Evolutionary conservation across 1,140 invertebrate genomes (phyloP).

Genomic region (Dolichoris vasculosae): DNA sequence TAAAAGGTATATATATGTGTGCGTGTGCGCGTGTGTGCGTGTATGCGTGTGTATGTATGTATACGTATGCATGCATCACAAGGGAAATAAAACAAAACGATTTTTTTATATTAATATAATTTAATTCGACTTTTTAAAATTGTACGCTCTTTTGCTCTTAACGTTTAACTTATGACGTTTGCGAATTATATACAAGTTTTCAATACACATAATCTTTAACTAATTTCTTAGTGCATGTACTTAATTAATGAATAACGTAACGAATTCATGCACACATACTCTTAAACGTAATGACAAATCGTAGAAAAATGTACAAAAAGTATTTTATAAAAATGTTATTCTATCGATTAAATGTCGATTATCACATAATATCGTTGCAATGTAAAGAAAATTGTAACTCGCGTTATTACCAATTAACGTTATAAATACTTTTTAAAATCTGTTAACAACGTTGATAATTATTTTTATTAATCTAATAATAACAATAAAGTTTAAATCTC

Average conservation of each 20-base stretch:
- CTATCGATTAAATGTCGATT: slow-evolving; percentile 1
- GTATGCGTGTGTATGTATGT: not conserved
- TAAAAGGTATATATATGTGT: not conserved
- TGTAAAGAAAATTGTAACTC: slow-evolving; percentile 9
- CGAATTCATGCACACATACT: not conserved
- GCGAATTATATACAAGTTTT: not conserved
- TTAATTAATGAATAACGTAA: not conserved
- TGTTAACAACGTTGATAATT: slow-evolving; percentile 26
- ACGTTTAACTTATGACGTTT: not conserved
- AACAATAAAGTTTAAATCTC: slow-evolving; percentile 41
- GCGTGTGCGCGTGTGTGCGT: too few species aligned
- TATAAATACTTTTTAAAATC: slow-evolving; percentile 18
- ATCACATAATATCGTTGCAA: not conserved
- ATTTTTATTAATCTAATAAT: slow-evolving; percentile 34
- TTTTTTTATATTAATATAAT: not conserved
- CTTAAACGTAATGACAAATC: slow-evolving; percentile 1
- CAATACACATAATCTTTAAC: not conserved
- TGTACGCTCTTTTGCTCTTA: not conserved
- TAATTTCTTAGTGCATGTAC: not conserved
- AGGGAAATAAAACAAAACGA: not conserved
- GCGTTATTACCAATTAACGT: not conserved
- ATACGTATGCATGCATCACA: too few species aligned
- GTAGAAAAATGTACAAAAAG: slow-evolving; percentile 39
- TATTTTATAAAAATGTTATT: slow-evolving; percentile 42
- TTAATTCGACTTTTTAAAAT: not conserved